Evolutionary conservation across 2,797 vertebrate genomes (phyloP).

Genomic region (Lutjanus argentimaculatus): DNA sequence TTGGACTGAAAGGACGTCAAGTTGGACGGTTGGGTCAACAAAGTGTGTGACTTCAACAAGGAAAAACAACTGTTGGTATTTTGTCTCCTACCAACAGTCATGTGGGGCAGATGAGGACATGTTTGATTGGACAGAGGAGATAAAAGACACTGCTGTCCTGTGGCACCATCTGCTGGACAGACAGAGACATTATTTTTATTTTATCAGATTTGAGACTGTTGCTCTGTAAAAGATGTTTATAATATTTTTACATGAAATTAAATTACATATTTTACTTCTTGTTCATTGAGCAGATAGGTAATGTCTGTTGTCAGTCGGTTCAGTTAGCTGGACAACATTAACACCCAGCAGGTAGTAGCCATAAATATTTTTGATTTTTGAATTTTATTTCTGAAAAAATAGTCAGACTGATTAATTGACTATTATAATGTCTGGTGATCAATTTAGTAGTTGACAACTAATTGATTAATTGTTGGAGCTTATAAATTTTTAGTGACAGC

Average conservation of each 20-base stretch:
- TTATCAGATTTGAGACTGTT: neutral
- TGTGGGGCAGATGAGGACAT: no score
- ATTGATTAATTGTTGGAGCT: no score
- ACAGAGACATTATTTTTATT: neutral
- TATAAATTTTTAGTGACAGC: no score
- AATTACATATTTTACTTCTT: neutral
- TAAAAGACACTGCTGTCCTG: neutral
- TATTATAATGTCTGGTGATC: no score
- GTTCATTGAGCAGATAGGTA: neutral
- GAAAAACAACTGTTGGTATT: neutral
- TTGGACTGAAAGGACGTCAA: neutral
- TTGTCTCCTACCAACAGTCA: neutral
- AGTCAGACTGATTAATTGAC: no score
- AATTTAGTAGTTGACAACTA: no score
- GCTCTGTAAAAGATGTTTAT: neutral
- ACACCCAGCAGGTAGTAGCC: no score
- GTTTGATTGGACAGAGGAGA: neutral
- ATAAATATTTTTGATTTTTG: no score
- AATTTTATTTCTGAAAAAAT: no score
- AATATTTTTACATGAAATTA: neutral
- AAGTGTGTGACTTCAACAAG: no score
- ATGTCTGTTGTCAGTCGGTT: no score
- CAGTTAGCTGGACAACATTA: no score
- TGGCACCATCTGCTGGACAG: constrained; percentile 20
- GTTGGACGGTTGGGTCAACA: neutral